A percentile compares a stretch with the other conserved stretches of the same genome.
Conservation (phyloP, 2,113 vertebrate genomes). For the Apteryx mantelli region DNA sequence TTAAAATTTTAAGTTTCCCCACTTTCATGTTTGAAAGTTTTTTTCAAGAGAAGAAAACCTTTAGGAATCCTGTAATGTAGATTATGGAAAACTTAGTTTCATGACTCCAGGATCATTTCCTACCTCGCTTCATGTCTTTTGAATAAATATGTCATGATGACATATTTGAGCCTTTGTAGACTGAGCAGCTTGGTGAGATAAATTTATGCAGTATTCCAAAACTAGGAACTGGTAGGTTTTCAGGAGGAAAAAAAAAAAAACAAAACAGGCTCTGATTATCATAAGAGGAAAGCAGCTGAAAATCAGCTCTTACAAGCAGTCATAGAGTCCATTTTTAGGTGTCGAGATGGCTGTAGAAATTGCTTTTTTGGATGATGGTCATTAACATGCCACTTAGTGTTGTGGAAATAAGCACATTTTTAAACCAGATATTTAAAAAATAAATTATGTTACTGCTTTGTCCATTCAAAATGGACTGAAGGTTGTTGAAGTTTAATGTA, state of each 20-base stretch:
- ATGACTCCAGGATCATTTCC: not conserved
- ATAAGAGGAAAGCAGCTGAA: not conserved
- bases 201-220: not conserved
- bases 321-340: not conserved
- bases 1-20: not conserved
- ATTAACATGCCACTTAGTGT: not conserved
- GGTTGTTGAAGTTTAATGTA: not conserved
- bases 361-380: not conserved
- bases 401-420: not conserved
- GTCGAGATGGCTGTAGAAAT: not conserved
- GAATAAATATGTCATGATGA: not conserved
- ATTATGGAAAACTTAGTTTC: not conserved
- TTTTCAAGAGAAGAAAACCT: not conserved
- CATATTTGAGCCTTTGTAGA: not conserved
- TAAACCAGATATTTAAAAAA: not conserved
- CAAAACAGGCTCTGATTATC: not conserved
- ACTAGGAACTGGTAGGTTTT: not conserved
- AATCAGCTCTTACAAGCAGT: not conserved
- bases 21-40: not conserved
- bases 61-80: not conserved
- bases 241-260: not conserved
- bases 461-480: not conserved
- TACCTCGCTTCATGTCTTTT: not conserved
- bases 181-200: not conserved
- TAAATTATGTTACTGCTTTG: not conserved